These are phyloP conservation scores for Cyprinodon brontotheroides DNA, from an alignment of 2,113 vertebrate species.

Conservation along the genomic window DNA sequence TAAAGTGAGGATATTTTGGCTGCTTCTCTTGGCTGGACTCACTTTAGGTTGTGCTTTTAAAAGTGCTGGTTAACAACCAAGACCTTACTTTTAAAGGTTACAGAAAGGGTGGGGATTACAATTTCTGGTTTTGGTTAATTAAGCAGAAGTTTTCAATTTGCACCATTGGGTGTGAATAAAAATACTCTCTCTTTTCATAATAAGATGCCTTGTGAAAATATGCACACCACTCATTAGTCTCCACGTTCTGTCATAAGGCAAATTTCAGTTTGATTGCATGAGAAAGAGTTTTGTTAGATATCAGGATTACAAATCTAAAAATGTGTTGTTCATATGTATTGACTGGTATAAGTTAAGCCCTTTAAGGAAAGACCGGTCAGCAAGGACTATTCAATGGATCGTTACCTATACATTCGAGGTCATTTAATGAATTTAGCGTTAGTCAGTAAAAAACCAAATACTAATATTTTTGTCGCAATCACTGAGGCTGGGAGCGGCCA, in stretches of 20 bases:
- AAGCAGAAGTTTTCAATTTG: background rate
- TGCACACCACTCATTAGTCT: background rate
- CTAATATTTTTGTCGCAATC: too few species aligned
- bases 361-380: too few species aligned
- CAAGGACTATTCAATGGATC: too few species aligned
- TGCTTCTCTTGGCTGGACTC: background rate
- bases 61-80: slow-evolving; percentile 7
- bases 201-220: background rate
- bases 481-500: too few species aligned
- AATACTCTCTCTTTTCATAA: background rate
- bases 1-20: slow-evolving; percentile 18
- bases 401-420: too few species aligned
- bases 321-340: background rate
- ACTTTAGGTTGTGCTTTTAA: slow-evolving; percentile 5
- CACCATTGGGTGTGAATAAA: background rate
- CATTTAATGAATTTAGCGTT: too few species aligned
- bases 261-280: too few species aligned
- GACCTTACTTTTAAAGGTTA: background rate
- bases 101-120: background rate
- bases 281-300: too few species aligned
- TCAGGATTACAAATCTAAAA: background rate
- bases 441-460: too few species aligned
- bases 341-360: too few species aligned
- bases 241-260: too few species aligned
- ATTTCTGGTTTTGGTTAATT: background rate